Conservation (phyloP, 1,140 invertebrate species). For the Pseudomyrmex dendroicus region DNA sequence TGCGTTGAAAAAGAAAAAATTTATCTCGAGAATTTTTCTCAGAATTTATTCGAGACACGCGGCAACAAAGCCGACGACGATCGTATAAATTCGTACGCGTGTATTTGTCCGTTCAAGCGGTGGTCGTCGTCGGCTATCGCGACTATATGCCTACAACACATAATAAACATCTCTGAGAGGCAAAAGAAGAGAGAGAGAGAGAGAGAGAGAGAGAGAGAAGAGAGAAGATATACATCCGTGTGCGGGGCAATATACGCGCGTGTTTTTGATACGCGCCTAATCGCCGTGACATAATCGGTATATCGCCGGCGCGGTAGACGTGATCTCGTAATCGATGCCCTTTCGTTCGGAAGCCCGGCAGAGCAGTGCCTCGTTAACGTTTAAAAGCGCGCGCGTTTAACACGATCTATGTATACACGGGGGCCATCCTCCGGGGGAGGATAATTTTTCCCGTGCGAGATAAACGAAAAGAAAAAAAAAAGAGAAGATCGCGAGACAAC, state of each 20-base stretch:
- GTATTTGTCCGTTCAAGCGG: conserved; percentile 4
- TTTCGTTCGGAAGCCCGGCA: conserved; percentile 11
- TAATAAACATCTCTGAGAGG: conserved; percentile 24
- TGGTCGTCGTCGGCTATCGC: conserved; percentile 1
- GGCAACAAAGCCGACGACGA: background rate
- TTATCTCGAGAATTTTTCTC: background rate
- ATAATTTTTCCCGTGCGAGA: conserved; percentile 27
- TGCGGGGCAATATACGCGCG: conserved; percentile 10
- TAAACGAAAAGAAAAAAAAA: background rate
- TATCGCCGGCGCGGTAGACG: background rate
- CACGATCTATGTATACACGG: too few species aligned
- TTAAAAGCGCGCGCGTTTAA: conserved; percentile 17
- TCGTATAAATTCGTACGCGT: conserved; percentile 15
- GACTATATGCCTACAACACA: conserved; percentile 29
- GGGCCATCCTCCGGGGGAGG: conserved; percentile 8
- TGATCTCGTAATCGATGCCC: conserved; percentile 46
- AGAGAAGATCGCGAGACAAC: background rate
- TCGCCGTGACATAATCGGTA: conserved; percentile 53
- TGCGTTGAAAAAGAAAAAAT: background rate
- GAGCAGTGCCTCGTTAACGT: conserved; percentile 24
- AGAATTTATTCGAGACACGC: background rate
- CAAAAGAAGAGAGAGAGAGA: background rate
- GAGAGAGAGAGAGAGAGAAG: background rate
- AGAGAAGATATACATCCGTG: conserved; percentile 2
- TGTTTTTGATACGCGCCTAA: conserved; percentile 57